Percentiles rank a stretch among this genome's conserved stretches.
phyloP scores from a whole-genome alignment of 2,113 vertebrate genomes.

The Chionodraco myersi region DNA sequence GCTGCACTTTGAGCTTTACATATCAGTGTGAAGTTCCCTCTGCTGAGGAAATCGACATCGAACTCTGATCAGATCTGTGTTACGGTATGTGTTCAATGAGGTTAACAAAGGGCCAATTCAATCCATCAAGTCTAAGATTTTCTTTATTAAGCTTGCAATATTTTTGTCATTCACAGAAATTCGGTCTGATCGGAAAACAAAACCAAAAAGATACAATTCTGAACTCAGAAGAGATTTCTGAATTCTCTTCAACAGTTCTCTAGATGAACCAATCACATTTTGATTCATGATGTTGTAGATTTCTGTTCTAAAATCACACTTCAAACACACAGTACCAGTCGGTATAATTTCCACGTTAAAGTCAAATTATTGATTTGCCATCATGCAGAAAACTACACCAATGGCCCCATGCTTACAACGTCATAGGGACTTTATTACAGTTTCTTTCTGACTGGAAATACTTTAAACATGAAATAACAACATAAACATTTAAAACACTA shows the following conservation, averaged over 20 bases:
- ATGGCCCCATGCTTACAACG: not conserved
- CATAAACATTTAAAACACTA: constrained; percentile 38
- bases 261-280: not conserved
- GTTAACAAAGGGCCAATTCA: constrained; percentile 27
- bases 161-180: constrained; percentile 61
- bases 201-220: constrained; percentile 26
- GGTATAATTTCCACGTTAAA: constrained; percentile 5
- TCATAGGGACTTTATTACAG: not conserved
- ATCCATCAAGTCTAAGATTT: constrained; percentile 40
- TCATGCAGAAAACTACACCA: constrained; percentile 16
- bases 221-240: not conserved
- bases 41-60: constrained; percentile 31
- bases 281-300: not conserved
- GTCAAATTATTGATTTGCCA: constrained; percentile 4
- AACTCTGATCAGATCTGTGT: constrained; percentile 9
- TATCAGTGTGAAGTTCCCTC: constrained; percentile 45
- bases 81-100: constrained; percentile 5
- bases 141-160: constrained; percentile 69
- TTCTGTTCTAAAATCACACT: constrained; percentile 47
- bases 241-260: constrained; percentile 10
- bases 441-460: not conserved
- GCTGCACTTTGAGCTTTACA: constrained; percentile 44
- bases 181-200: constrained; percentile 33
- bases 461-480: constrained; percentile 16
- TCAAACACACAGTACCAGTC: constrained; percentile 44